A percentile compares a stretch with the other conserved stretches of the same genome.
phyloP scores from a whole-genome alignment of 2,888 invertebrate species.

The Protula sp. region DNA sequence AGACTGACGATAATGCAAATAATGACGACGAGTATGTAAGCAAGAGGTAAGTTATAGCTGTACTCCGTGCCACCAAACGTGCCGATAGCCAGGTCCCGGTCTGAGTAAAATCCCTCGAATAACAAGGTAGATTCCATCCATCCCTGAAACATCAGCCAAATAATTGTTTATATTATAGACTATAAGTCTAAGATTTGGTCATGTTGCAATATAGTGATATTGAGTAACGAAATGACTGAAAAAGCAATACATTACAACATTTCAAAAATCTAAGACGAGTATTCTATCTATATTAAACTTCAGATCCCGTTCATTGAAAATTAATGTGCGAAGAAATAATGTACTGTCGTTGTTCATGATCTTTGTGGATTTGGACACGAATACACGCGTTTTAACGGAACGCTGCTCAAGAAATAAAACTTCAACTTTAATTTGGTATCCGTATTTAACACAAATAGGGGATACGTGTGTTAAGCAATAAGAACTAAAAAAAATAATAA shows the following conservation, averaged over 20 bases:
- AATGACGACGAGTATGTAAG: constrained; percentile 17
- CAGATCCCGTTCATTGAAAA: too few relatives aligned
- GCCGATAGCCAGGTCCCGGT: constrained; percentile 23
- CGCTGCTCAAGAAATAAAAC: too few relatives aligned
- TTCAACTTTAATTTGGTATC: too few relatives aligned
- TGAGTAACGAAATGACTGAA: neutral
- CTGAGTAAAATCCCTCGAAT: constrained; percentile 73
- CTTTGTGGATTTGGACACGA: too few relatives aligned
- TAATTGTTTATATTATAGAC: too few relatives aligned
- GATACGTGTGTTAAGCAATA: too few relatives aligned
- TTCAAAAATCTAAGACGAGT: neutral
- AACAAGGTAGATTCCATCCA: constrained; percentile 71
- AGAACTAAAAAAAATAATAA: too few relatives aligned
- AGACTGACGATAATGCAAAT: constrained; percentile 17
- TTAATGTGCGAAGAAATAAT: too few relatives aligned
- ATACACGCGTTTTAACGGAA: too few relatives aligned
- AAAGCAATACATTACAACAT: neutral
- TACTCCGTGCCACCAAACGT: constrained; percentile 1
- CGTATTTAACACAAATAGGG: too few relatives aligned
- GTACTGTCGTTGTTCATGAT: too few relatives aligned
- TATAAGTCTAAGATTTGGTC: neutral
- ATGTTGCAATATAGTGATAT: neutral
- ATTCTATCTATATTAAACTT: too few relatives aligned
- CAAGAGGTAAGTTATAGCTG: constrained; percentile 22
- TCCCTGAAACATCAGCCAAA: constrained; percentile 57